Conservation (phyloP, 2,888 invertebrate species). For the Torymus tubicola region DNA sequence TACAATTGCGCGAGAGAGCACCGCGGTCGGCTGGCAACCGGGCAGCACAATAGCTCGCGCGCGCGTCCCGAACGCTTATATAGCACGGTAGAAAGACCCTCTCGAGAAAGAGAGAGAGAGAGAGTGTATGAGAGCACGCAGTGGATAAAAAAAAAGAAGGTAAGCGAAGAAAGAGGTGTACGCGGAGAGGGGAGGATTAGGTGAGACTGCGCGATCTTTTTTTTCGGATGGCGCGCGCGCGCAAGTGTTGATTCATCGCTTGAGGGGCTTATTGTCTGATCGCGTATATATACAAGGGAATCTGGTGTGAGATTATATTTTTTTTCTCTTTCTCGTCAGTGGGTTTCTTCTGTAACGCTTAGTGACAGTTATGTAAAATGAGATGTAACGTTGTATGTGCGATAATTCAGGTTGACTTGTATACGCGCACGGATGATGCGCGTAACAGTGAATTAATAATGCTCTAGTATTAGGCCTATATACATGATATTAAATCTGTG, state of each 20-base stretch:
- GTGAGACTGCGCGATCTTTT: slow-evolving; percentile 26
- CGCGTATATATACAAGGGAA: slow-evolving; percentile 4
- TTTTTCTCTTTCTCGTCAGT: too few relatives aligned
- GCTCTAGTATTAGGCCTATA: too few relatives aligned
- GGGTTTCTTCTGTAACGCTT: too few relatives aligned
- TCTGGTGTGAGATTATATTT: slow-evolving; percentile 18
- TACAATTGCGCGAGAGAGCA: slow-evolving; percentile 63
- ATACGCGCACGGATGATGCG: too few relatives aligned
- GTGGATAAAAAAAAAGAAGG: slow-evolving; percentile 31
- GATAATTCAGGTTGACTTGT: background rate
- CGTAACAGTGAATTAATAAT: too few relatives aligned
- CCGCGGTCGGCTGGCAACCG: background rate
- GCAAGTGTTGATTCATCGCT: slow-evolving; percentile 52
- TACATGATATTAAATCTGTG: too few relatives aligned
- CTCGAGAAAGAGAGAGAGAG: too few relatives aligned
- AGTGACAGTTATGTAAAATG: too few relatives aligned
- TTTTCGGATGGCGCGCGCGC: slow-evolving; percentile 31
- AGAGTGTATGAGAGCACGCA: slow-evolving; percentile 35
- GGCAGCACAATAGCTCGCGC: slow-evolving; percentile 66
- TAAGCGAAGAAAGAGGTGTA: slow-evolving; percentile 52
- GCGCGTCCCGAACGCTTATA: slow-evolving; percentile 63
- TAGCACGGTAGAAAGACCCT: slow-evolving; percentile 52
- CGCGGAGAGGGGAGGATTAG: background rate
- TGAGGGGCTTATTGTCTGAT: slow-evolving; percentile 42
- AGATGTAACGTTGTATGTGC: too few relatives aligned